A percentile compares a stretch with the other conserved stretches of the same genome.
Evolutionary conservation across 2,888 invertebrate species (phyloP).

Genomic region (Cheiracanthium punctorium): DNA sequence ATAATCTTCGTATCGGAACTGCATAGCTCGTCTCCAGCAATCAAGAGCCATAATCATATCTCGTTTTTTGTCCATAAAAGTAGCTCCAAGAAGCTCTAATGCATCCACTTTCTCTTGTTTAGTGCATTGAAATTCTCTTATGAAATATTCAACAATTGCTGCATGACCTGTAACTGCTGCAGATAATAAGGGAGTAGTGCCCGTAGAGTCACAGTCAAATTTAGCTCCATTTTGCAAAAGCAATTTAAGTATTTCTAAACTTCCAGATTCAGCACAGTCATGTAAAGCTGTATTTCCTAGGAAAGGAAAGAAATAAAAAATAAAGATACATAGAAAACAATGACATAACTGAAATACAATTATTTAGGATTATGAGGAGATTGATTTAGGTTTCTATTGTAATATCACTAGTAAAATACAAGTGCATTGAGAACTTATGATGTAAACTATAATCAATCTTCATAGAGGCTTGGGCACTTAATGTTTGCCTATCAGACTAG

Average conservation of each 20-base stretch:
- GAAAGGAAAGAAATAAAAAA: not conserved
- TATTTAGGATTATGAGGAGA: too few relatives aligned
- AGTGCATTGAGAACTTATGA: too few relatives aligned
- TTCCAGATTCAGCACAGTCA: conserved; percentile 97
- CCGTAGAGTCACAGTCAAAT: conserved; percentile 96
- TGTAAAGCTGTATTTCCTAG: conserved; percentile 93
- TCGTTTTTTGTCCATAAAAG: conserved; percentile 96
- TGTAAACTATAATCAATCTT: too few relatives aligned
- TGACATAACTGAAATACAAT: too few relatives aligned
- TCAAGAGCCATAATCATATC: conserved; percentile 93
- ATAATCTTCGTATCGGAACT: conserved; percentile 82
- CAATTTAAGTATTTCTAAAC: conserved; percentile 91
- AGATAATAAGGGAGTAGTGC: conserved; percentile 95
- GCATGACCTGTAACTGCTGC: conserved; percentile 93
- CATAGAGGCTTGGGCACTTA: too few relatives aligned
- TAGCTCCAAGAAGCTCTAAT: conserved; percentile 92
- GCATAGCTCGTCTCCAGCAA: conserved; percentile 93
- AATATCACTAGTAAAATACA: too few relatives aligned
- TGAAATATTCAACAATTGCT: conserved; percentile 93
- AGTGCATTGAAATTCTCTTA: conserved; percentile 84
- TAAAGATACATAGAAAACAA: not conserved
- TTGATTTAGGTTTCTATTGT: too few relatives aligned
- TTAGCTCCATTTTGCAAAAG: conserved; percentile 90
- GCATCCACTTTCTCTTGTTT: conserved; percentile 86
- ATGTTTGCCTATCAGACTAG: too few relatives aligned